Conservation (phyloP, 2,113 vertebrate species). For the Vidua chalybeata region DNA sequence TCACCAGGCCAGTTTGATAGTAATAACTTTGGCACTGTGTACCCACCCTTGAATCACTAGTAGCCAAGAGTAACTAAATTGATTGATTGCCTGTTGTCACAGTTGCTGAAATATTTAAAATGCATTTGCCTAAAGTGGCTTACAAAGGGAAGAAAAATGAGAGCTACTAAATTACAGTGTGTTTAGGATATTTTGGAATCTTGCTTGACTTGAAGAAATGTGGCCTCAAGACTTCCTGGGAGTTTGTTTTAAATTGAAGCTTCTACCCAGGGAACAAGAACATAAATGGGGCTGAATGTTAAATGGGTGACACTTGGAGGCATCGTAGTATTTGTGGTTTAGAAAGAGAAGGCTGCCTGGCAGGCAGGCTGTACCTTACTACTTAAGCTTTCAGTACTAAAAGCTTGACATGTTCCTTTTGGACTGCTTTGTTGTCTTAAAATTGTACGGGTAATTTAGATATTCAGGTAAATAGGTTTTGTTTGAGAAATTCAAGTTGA, state of each 20-base stretch:
- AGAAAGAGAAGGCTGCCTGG: neutral
- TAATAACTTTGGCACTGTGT: neutral
- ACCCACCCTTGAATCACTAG: neutral
- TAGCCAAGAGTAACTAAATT: neutral
- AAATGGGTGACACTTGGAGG: neutral
- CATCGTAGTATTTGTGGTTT: neutral
- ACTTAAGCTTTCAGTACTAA: neutral
- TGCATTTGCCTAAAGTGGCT: neutral
- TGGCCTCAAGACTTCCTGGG: neutral
- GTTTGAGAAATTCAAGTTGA: neutral
- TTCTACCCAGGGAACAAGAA: neutral
- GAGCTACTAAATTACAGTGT: neutral
- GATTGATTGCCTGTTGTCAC: rapidly evolving
- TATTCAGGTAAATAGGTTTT: neutral
- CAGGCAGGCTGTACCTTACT: neutral
- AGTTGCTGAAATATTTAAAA: neutral
- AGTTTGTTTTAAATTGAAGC: neutral
- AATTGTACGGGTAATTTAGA: neutral
- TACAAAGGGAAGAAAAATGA: neutral
- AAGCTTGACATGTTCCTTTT: neutral
- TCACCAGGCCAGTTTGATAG: neutral
- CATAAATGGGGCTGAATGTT: neutral
- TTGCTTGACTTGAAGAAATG: neutral
- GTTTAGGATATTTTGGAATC: neutral
- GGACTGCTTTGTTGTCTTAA: neutral